Conservation (phyloP, 1,140 invertebrate species). For the Trichogramma pretiosum region DNA sequence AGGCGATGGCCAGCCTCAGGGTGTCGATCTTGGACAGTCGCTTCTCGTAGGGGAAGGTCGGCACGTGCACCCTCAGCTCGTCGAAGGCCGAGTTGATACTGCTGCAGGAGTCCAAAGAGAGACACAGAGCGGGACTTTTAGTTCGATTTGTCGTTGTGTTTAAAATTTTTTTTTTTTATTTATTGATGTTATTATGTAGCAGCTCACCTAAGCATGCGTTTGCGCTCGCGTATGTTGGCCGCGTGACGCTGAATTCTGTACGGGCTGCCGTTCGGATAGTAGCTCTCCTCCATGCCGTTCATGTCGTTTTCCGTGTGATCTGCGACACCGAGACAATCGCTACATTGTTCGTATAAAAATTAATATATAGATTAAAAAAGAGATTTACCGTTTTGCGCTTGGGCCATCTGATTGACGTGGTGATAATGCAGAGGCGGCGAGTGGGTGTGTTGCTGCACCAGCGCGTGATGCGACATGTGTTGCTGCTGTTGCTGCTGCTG, state of each 20-base stretch:
- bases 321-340: slow-evolving; percentile 5
- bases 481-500: slow-evolving; percentile 36
- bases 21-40: slow-evolving; percentile 96
- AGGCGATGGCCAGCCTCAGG: slow-evolving; percentile 87
- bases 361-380: too few relatives aligned
- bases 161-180: background rate
- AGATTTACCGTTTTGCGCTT: too few relatives aligned
- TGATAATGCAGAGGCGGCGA: too few relatives aligned
- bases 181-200: too few relatives aligned
- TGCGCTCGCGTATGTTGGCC: slow-evolving; percentile 87
- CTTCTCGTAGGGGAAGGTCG: slow-evolving; percentile 98
- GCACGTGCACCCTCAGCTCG: slow-evolving; percentile 86
- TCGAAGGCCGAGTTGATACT: slow-evolving; percentile 99
- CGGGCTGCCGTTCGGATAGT: slow-evolving; percentile 58
- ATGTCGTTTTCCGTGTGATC: slow-evolving; percentile 41
- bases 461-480: slow-evolving; percentile 40
- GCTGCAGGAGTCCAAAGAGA: slow-evolving; percentile 60
- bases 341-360: too few relatives aligned
- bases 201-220: slow-evolving; percentile 88
- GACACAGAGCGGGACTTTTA: too few relatives aligned
- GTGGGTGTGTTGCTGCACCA: too few relatives aligned
- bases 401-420: too few relatives aligned
- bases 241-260: slow-evolving; percentile 82
- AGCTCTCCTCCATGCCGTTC: slow-evolving; percentile 46
- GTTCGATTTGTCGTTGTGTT: too few relatives aligned